These are phyloP conservation scores for Centruroides vittatus DNA, from an alignment of 1,140 invertebrate species.

Conservation along the genomic window DNA sequence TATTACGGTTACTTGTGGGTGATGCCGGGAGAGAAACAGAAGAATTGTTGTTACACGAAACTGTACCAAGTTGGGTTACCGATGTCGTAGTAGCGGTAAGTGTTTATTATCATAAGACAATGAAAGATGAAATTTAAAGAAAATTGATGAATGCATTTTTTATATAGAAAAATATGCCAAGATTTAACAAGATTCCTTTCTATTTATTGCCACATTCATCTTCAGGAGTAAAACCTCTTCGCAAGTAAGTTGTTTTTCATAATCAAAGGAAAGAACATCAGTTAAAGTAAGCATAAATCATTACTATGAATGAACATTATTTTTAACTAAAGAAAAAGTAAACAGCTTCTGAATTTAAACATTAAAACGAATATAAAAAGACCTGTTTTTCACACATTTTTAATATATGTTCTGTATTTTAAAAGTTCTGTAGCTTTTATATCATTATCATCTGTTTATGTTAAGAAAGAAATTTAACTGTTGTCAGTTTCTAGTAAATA, in stretches of 20 bases:
- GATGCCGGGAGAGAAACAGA: constrained; percentile 95
- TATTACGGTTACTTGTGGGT: constrained; percentile 75
- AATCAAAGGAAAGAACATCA: too few relatives aligned
- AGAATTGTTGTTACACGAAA: constrained; percentile 79
- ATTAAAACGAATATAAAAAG: too few relatives aligned
- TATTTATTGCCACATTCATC: constrained; percentile 83
- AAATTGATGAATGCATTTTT: background rate
- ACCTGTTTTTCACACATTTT: too few relatives aligned
- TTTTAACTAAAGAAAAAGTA: too few relatives aligned
- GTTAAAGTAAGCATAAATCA: too few relatives aligned
- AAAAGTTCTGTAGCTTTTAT: too few relatives aligned
- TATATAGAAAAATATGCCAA: constrained; percentile 64
- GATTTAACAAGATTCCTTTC: constrained; percentile 96
- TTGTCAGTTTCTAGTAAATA: too few relatives aligned
- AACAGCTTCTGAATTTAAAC: too few relatives aligned
- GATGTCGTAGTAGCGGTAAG: constrained; percentile 75
- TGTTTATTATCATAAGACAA: background rate
- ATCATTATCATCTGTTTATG: too few relatives aligned
- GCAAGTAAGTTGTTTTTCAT: constrained; percentile 52
- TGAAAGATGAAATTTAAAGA: background rate
- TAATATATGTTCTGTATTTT: too few relatives aligned
- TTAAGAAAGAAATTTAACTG: too few relatives aligned
- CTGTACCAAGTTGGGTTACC: constrained; percentile 88
- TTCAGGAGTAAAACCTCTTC: constrained; percentile 76
- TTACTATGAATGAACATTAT: too few relatives aligned